Evolutionary conservation across 2,888 invertebrate species (phyloP).

Genomic region (Tenthredo livida): DNA sequence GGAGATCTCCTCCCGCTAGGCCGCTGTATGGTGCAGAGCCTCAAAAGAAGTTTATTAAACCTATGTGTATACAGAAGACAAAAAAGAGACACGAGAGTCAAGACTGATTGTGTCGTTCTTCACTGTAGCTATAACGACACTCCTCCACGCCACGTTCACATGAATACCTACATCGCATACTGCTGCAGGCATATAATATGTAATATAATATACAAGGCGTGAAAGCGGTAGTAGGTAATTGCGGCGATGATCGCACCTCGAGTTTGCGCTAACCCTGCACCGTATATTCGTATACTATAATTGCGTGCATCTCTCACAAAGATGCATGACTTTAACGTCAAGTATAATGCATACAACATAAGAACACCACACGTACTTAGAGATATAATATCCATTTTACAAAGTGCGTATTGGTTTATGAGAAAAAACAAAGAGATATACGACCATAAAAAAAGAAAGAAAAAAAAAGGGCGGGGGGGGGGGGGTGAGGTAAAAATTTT

Average conservation of each 20-base stretch:
- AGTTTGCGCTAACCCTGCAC: not conserved
- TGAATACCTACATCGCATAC: not conserved
- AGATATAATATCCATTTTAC: not conserved
- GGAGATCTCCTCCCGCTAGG: not conserved
- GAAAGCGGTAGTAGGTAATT: constrained; percentile 9
- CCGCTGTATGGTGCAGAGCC: not conserved
- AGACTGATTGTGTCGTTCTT: constrained; percentile 8
- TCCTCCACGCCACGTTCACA: not conserved
- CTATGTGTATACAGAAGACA: not conserved
- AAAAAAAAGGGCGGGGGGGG: not conserved
- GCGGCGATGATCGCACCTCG: not conserved
- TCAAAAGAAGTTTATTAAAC: constrained; percentile 16
- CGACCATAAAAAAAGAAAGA: not conserved
- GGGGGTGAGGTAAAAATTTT: not conserved
- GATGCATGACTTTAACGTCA: not conserved
- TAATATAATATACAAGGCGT: not conserved
- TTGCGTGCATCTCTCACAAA: not conserved
- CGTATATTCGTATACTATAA: not conserved
- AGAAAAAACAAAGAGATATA: not conserved
- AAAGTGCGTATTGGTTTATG: not conserved
- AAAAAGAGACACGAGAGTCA: not conserved
- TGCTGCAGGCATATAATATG: not conserved
- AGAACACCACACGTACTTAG: not conserved
- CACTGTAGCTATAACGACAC: not conserved
- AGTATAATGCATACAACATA: not conserved